Conservation (phyloP, 2,797 vertebrate genomes). For the Podarcis lilfordi region DNA sequence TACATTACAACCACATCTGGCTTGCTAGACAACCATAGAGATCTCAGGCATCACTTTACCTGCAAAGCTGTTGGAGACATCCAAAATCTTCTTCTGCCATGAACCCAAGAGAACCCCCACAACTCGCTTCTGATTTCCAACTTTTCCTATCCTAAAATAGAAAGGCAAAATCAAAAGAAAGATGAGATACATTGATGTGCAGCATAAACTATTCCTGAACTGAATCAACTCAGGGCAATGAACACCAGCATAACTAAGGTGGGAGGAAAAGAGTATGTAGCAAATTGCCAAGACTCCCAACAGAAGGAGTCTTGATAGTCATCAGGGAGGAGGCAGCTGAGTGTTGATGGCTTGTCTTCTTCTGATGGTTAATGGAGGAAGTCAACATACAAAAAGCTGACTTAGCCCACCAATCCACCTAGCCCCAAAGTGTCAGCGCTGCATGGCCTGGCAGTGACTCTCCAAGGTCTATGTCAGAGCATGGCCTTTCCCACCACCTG, state of each 20-base stretch:
- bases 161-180: constrained; percentile 18
- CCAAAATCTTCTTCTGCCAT: constrained; percentile 97
- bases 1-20: too few species aligned
- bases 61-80: constrained; percentile 99
- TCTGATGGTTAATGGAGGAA: neutral
- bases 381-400: too few species aligned
- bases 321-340: neutral
- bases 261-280: too few species aligned
- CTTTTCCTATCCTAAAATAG: constrained; percentile 91
- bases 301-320: neutral
- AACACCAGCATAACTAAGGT: neutral
- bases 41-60: constrained; percentile 76
- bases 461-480: too few species aligned
- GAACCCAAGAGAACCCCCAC: constrained; percentile 97
- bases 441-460: too few species aligned
- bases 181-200: too few species aligned
- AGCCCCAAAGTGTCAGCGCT: too few species aligned
- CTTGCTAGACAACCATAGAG: neutral
- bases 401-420: too few species aligned
- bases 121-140: constrained; percentile 97
- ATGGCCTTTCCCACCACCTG: too few species aligned
- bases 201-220: neutral
- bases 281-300: too few species aligned
- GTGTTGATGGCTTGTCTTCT: neutral
- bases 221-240: neutral